Conservation (phyloP, 2,888 invertebrate genomes). For the Galeopsomyia nigrocyanea region DNA sequence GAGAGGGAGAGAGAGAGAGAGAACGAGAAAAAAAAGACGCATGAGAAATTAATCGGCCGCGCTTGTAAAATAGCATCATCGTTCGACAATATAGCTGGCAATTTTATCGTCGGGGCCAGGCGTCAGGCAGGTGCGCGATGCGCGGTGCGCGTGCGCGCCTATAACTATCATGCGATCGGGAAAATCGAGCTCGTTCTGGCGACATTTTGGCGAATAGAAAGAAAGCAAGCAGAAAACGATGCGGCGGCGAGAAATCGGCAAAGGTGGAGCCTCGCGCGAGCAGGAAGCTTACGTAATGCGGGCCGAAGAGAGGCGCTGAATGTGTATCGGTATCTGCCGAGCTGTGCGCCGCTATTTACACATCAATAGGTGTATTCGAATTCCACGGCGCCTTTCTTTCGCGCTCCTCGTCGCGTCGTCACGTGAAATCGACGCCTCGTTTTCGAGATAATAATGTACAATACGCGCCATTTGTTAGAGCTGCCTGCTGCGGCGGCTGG, state of each 20-base stretch:
- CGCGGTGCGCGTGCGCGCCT: too few species aligned
- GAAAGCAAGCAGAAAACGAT: too few species aligned
- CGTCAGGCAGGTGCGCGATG: too few species aligned
- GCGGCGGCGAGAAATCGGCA: too few species aligned
- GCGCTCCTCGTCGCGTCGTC: not conserved
- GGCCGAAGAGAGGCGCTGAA: conserved; percentile 5
- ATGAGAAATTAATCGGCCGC: conserved; percentile 36
- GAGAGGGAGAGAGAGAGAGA: not conserved
- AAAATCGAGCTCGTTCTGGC: too few species aligned
- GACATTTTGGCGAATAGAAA: too few species aligned
- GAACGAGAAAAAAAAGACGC: too few species aligned
- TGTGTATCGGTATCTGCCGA: conserved; percentile 13
- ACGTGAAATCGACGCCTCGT: conserved; percentile 28
- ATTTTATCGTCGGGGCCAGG: too few species aligned
- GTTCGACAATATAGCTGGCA: too few species aligned
- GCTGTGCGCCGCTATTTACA: conserved; percentile 50
- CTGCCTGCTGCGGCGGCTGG: too few species aligned
- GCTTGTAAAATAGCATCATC: too few species aligned
- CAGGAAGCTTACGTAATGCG: conserved; percentile 21
- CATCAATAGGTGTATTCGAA: conserved; percentile 50
- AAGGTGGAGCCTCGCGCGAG: not conserved
- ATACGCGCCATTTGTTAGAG: conserved; percentile 12
- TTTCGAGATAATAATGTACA: conserved; percentile 16
- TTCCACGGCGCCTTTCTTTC: not conserved
- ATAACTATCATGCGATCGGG: too few species aligned